Conservation (phyloP, 1,140 invertebrate genomes). For the Lepidostoma basale region DNA sequence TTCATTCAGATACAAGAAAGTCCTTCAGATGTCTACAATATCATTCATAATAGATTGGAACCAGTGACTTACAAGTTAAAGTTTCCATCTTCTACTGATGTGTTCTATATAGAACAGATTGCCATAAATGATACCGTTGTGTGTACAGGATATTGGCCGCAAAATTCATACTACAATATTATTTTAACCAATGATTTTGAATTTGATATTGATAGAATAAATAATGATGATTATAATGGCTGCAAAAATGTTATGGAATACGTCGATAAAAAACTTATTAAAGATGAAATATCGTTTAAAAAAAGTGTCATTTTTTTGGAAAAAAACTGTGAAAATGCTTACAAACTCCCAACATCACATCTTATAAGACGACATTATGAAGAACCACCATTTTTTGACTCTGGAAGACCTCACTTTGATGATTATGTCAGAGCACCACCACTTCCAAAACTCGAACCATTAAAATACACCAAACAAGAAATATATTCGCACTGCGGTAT, state of each 20-base stretch:
- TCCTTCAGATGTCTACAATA: neutral
- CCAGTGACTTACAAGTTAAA: neutral
- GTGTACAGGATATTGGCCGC: neutral
- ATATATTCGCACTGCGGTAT: neutral
- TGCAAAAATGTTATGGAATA: too few relatives aligned
- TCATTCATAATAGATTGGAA: neutral
- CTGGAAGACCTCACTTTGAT: neutral
- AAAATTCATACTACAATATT: too few relatives aligned
- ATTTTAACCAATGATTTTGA: too few relatives aligned
- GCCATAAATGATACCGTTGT: neutral
- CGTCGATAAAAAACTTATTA: neutral
- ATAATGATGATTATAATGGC: too few relatives aligned
- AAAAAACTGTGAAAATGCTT: too few relatives aligned
- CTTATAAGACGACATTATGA: too few relatives aligned
- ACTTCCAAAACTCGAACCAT: neutral
- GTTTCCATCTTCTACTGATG: neutral
- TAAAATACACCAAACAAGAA: neutral
- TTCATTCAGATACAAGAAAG: neutral
- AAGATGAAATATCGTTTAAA: too few relatives aligned
- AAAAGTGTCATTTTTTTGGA: too few relatives aligned
- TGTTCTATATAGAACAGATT: neutral
- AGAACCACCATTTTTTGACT: neutral
- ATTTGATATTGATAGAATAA: too few relatives aligned
- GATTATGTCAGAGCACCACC: too few relatives aligned
- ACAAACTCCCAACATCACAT: too few relatives aligned